A percentile compares a stretch with the other conserved stretches of the same genome.
phyloP scores from a whole-genome alignment of 2,797 vertebrate genomes.

The Alexandromys oeconomus region DNA sequence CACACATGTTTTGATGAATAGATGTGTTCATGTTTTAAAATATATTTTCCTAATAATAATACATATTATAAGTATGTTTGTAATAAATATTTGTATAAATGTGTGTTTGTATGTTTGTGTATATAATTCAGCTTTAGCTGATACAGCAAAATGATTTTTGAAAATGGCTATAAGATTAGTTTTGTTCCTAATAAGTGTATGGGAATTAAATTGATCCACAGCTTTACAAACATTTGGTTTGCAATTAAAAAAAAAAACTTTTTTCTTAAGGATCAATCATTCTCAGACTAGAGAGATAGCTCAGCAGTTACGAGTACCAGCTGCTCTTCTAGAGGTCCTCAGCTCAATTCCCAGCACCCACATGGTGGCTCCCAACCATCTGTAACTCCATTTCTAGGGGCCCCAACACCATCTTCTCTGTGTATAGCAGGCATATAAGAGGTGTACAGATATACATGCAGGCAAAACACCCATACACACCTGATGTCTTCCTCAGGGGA shows the following conservation, averaged over 20 bases:
- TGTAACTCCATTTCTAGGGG: background rate
- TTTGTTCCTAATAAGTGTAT: background rate
- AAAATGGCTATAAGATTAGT: background rate
- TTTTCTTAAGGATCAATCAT: background rate
- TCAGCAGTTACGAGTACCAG: background rate
- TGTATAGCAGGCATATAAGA: background rate
- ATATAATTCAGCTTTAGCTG: background rate
- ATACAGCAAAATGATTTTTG: background rate
- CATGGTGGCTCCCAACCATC: background rate
- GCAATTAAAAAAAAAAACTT: background rate
- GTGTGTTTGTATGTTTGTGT: background rate
- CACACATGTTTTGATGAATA: background rate
- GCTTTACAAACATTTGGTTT: background rate
- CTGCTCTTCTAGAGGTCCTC: background rate
- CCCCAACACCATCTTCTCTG: background rate
- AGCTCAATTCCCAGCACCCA: background rate
- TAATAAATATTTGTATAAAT: background rate
- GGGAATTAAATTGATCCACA: conserved; percentile 14
- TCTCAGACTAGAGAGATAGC: background rate
- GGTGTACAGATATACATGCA: background rate
- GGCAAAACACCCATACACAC: background rate
- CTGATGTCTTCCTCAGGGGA: no score
- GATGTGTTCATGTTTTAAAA: background rate
- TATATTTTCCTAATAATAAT: background rate
- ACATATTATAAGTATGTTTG: background rate